These are phyloP conservation scores for Motacilla tschutschensis DNA, from an alignment of 2,113 vertebrate species.

Conservation along the genomic window DNA sequence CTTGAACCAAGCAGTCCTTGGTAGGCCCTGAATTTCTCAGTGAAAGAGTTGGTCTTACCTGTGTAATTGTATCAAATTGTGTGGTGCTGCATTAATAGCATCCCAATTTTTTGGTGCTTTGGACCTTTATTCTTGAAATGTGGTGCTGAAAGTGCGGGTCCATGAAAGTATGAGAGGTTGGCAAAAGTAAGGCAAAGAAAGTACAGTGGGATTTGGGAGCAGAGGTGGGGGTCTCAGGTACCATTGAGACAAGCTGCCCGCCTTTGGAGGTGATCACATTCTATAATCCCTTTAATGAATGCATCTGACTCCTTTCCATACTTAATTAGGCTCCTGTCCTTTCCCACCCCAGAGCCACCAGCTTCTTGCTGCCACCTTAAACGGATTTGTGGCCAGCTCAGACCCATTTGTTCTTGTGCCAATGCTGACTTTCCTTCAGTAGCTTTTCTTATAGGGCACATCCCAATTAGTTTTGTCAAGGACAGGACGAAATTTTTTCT, in stretches of 20 bases:
- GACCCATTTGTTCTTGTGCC: not conserved
- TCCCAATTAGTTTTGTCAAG: not conserved
- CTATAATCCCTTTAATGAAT: not conserved
- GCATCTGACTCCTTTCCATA: not conserved
- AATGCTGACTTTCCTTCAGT: not conserved
- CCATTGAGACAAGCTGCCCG: not conserved
- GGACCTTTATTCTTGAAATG: not conserved
- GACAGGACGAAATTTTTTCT: not conserved
- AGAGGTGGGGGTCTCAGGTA: not conserved
- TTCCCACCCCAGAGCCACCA: not conserved
- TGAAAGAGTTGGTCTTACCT: not conserved
- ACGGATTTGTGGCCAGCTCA: accelerated
- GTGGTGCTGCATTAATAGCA: not conserved
- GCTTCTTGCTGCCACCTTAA: not conserved
- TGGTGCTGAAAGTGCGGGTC: not conserved
- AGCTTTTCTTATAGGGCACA: not conserved
- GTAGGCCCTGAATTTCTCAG: not conserved
- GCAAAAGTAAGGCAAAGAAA: not conserved
- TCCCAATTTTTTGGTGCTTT: not conserved
- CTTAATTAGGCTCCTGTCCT: not conserved
- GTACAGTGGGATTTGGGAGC: not conserved
- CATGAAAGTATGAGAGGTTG: accelerated
- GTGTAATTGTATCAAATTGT: not conserved
- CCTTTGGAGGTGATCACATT: accelerated
- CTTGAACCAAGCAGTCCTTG: not conserved